Conservation (phyloP, 2,888 invertebrate genomes). For the Chloroclysta siterata region DNA sequence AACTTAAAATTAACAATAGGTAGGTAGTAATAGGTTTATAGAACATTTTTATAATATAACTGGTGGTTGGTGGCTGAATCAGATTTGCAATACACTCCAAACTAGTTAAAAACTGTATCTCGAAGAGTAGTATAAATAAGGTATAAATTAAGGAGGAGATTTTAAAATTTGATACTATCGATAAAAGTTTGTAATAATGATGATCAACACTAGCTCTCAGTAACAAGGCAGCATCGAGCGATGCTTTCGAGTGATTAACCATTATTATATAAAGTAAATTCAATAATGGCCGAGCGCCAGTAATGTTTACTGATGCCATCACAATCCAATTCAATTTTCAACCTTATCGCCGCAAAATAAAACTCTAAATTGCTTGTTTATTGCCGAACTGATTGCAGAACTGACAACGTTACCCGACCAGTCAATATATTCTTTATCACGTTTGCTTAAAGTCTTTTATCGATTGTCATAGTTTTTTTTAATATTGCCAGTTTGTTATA, state of each 20-base stretch:
- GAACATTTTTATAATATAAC: no score
- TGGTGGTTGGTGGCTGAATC: no score
- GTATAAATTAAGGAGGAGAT: no score
- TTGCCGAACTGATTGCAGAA: conserved; percentile 45
- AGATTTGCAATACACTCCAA: no score
- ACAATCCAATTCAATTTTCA: conserved; percentile 39
- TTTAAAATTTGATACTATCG: conserved; percentile 28
- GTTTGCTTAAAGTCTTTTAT: conserved; percentile 27
- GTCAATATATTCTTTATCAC: conserved; percentile 36
- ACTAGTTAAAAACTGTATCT: no score
- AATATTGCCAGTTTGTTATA: conserved; percentile 43
- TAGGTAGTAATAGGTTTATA: no score
- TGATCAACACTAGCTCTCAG: conserved; percentile 59
- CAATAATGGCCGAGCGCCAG: conserved; percentile 80
- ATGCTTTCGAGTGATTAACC: conserved; percentile 83
- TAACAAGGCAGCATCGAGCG: conserved; percentile 79
- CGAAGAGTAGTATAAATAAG: no score
- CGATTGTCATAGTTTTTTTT: conserved; percentile 28
- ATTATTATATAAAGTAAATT: conserved; percentile 85
- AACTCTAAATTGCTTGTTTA: conserved; percentile 47
- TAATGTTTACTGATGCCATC: conserved; percentile 73
- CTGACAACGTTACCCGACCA: conserved; percentile 25
- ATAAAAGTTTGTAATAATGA: conserved; percentile 17
- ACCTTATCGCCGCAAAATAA: conserved; percentile 49
- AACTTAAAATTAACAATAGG: no score